Evolutionary conservation across 37 sponge, comb jelly and placozoan species (phyloP).

Genomic region (Cliona cf. orientalis): DNA sequence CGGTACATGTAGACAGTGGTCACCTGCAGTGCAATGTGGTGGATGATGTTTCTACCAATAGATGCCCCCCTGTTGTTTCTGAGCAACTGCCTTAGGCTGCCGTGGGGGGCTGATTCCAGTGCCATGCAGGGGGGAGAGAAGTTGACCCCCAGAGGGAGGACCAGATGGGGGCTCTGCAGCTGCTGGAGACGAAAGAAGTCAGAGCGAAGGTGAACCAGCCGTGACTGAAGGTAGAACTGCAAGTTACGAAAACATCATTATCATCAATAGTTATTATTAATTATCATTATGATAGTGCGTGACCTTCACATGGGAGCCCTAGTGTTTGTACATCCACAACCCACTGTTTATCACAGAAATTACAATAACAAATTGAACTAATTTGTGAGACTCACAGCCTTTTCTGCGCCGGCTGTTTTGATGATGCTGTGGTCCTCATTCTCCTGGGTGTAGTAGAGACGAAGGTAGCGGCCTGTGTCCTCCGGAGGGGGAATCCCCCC

Average conservation of each 20-base stretch:
- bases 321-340: not conserved
- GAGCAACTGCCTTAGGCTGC: constrained; percentile 39
- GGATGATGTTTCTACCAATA: constrained; percentile 27
- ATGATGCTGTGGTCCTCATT: constrained; percentile 14
- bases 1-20: too few relatives aligned
- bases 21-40: constrained; percentile 72
- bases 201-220: constrained; percentile 2
- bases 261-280: not conserved
- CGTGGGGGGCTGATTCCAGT: constrained; percentile 67
- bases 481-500: constrained; percentile 5
- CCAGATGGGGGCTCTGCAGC: constrained; percentile 40
- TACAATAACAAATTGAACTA: not conserved
- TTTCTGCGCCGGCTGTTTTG: constrained; percentile 44
- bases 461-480: constrained; percentile 31
- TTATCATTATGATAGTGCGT: not conserved
- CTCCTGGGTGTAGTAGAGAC: constrained; percentile 38
- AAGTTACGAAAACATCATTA: not conserved
- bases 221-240: constrained; percentile 44
- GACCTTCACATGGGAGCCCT: not conserved
- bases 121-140: constrained; percentile 60
- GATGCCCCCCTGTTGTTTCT: not conserved
- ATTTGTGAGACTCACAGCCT: constrained; percentile 49
- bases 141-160: constrained; percentile 37
- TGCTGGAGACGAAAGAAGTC: constrained; percentile 30
- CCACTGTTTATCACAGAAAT: not conserved